Percentiles rank a stretch among this genome's conserved stretches.
These are phyloP conservation scores for Agrotis ipsilon DNA, from an alignment of 2,888 invertebrate species.

Conservation along the genomic window DNA sequence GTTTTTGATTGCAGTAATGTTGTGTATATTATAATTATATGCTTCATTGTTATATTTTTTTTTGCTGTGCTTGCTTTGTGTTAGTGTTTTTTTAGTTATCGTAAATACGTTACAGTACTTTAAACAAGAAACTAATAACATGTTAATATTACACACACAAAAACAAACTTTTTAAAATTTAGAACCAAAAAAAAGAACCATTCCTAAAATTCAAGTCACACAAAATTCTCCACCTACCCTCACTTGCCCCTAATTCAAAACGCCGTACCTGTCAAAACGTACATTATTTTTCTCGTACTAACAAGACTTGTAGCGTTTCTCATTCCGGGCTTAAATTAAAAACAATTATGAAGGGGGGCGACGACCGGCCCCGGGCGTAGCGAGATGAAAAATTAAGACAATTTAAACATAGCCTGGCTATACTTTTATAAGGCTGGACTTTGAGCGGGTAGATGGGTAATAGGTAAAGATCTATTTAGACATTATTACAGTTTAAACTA, in stretches of 20 bases:
- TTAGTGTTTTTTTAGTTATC: not conserved
- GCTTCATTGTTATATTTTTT: too few species aligned
- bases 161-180: not conserved
- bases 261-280: conserved; percentile 67
- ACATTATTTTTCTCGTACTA: conserved; percentile 80
- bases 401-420: conserved; percentile 82
- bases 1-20: too few species aligned
- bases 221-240: conserved; percentile 30
- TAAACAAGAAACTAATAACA: not conserved
- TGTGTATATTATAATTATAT: too few species aligned
- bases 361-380: conserved; percentile 71
- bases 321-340: conserved; percentile 88
- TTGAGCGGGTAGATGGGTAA: conserved; percentile 12
- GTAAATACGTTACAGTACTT: not conserved
- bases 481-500: not conserved
- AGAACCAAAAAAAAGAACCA: not conserved
- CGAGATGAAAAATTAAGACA: conserved; percentile 91
- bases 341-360: conserved; percentile 85
- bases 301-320: conserved; percentile 74
- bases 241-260: conserved; percentile 41
- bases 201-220: not conserved
- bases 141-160: not conserved
- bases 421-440: conserved; percentile 66
- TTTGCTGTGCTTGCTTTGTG: not conserved
- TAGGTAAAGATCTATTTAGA: not conserved